Evolutionary conservation across 1,140 invertebrate genomes (phyloP).

Genomic region (Batillaria attramentaria): DNA sequence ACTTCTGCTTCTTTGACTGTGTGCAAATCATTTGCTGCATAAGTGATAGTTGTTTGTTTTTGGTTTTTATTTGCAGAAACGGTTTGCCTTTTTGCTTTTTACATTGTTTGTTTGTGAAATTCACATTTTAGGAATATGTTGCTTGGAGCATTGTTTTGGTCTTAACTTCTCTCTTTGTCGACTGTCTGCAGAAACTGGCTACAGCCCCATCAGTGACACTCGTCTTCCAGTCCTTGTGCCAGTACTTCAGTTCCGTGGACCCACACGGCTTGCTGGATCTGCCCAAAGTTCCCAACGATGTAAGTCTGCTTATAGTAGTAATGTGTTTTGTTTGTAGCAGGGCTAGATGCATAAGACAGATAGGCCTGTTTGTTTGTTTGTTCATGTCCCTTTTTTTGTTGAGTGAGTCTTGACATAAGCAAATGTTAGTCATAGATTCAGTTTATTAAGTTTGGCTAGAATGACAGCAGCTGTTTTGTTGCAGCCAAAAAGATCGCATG

Average conservation of each 20-base stretch:
- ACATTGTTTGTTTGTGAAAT: no score
- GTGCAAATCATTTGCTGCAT: no score
- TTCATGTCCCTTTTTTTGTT: not conserved
- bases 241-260: constrained; percentile 70
- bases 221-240: constrained; percentile 71
- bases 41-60: not conserved
- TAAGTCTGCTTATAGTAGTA: constrained; percentile 34
- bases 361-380: not conserved
- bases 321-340: no score
- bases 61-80: not conserved
- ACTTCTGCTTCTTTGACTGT: no score
- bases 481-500: no score
- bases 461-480: no score
- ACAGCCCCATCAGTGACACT: constrained; percentile 65
- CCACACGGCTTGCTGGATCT: constrained; percentile 67
- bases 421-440: not conserved
- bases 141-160: not conserved
- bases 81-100: not conserved
- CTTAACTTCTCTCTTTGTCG: constrained; percentile 25
- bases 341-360: not conserved
- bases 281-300: constrained; percentile 54
- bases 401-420: not conserved
- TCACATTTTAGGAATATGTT: no score
- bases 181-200: constrained; percentile 59
- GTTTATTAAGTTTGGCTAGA: not conserved